Evolutionary conservation across 2,113 vertebrate genomes (phyloP).

Genomic region (Odontophorus gujanensis): DNA sequence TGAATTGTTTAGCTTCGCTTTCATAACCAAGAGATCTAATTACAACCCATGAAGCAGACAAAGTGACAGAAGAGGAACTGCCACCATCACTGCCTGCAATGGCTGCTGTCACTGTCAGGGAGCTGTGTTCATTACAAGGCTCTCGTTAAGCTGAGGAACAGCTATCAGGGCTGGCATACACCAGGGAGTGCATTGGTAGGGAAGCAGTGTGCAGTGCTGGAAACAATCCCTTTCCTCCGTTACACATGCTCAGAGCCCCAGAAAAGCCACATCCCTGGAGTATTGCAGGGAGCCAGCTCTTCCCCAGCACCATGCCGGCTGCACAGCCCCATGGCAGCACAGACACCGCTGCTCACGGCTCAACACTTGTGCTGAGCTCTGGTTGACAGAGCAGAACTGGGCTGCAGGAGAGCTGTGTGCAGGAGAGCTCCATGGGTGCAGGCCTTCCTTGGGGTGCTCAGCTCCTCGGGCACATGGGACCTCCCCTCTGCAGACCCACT

Average conservation of each 20-base stretch:
- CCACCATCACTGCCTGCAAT: accelerated
- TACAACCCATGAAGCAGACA: neutral
- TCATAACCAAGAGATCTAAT: neutral
- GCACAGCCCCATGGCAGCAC: neutral
- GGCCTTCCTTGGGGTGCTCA: accelerated
- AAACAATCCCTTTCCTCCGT: neutral
- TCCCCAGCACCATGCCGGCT: neutral
- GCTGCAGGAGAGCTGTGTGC: accelerated
- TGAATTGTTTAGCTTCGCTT: neutral
- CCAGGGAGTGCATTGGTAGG: accelerated
- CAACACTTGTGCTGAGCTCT: accelerated
- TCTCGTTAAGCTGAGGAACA: neutral
- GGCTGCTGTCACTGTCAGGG: neutral
- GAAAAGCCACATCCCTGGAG: accelerated
- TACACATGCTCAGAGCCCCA: neutral
- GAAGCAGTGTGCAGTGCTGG: neutral
- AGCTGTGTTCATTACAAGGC: neutral
- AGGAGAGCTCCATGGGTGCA: neutral
- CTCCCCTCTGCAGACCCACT: neutral
- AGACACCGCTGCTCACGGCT: accelerated
- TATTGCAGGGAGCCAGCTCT: accelerated
- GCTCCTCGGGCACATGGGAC: neutral
- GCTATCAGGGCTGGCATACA: neutral
- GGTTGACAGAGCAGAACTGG: neutral
- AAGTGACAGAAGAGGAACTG: neutral